Evolutionary conservation across 1,140 invertebrate species (phyloP).

Genomic region (Myzus persicae): DNA sequence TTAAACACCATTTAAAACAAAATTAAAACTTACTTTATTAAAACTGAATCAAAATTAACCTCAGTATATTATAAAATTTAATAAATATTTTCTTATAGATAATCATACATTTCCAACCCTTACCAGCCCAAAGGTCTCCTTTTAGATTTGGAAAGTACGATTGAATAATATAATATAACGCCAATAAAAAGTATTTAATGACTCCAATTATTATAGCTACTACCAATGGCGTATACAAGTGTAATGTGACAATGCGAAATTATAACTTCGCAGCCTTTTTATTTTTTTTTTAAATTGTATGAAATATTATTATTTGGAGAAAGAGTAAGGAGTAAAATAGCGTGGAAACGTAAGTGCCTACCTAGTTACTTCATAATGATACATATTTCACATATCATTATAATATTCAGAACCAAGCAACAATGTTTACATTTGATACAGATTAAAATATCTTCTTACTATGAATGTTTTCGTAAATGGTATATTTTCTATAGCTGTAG

Average conservation of each 20-base stretch:
- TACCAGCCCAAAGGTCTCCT: not conserved
- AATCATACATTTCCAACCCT: not conserved
- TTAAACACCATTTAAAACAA: not conserved
- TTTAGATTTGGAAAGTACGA: not conserved
- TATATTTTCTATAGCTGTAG: too few species aligned
- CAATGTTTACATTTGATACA: not conserved
- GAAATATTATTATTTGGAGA: too few species aligned
- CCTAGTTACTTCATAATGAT: too few species aligned
- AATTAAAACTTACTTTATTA: not conserved
- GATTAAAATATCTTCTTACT: too few species aligned
- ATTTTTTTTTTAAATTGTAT: not conserved
- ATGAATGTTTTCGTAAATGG: too few species aligned
- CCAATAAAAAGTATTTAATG: not conserved
- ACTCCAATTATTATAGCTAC: not conserved
- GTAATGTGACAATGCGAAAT: not conserved
- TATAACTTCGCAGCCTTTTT: too few species aligned
- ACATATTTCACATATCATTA: not conserved
- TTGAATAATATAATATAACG: not conserved
- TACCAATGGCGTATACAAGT: not conserved
- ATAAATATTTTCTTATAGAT: not conserved
- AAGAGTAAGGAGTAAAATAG: too few species aligned
- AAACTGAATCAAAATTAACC: not conserved
- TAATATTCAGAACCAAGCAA: not conserved
- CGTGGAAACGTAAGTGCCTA: too few species aligned
- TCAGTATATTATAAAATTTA: too few species aligned